Conservation (phyloP, 1,140 invertebrate species). For the Megalopta genalis region DNA sequence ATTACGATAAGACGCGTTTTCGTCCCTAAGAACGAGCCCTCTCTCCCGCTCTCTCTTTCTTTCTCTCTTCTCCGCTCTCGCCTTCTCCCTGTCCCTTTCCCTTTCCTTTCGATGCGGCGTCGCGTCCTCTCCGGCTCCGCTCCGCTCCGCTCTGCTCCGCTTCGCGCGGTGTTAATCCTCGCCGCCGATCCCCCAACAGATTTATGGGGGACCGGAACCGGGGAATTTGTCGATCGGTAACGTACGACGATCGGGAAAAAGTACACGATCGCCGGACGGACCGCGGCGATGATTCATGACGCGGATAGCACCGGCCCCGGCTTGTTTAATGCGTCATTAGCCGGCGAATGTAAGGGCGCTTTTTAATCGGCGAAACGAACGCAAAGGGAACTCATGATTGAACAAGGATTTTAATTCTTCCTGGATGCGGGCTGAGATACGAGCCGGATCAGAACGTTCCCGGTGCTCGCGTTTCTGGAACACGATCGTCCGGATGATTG, state of each 20-base stretch:
- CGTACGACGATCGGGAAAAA: slow-evolving; percentile 31
- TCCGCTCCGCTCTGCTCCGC: neutral
- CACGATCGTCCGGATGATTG: too few species aligned
- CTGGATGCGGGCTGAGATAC: neutral
- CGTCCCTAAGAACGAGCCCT: neutral
- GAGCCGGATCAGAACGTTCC: too few species aligned
- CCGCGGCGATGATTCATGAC: slow-evolving; percentile 31
- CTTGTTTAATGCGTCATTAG: slow-evolving; percentile 37
- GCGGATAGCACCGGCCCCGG: neutral
- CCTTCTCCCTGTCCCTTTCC: too few species aligned
- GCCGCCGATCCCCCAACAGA: neutral
- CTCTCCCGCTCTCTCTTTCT: neutral
- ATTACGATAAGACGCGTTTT: slow-evolving; percentile 42
- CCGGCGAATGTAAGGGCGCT: slow-evolving; percentile 8
- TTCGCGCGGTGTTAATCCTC: slow-evolving; percentile 2
- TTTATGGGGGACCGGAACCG: slow-evolving; percentile 32
- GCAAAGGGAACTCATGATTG: neutral
- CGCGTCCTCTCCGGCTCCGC: neutral
- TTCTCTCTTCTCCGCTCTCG: too few species aligned
- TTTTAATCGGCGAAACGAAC: slow-evolving; percentile 28
- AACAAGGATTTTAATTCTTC: neutral
- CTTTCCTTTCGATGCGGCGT: too few species aligned
- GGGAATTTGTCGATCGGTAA: slow-evolving; percentile 51
- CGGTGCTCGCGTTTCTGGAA: too few species aligned
- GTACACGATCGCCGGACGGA: slow-evolving; percentile 4